phyloP scores from a whole-genome alignment of 2,113 vertebrate species.

The Galemys pyrenaicus region DNA sequence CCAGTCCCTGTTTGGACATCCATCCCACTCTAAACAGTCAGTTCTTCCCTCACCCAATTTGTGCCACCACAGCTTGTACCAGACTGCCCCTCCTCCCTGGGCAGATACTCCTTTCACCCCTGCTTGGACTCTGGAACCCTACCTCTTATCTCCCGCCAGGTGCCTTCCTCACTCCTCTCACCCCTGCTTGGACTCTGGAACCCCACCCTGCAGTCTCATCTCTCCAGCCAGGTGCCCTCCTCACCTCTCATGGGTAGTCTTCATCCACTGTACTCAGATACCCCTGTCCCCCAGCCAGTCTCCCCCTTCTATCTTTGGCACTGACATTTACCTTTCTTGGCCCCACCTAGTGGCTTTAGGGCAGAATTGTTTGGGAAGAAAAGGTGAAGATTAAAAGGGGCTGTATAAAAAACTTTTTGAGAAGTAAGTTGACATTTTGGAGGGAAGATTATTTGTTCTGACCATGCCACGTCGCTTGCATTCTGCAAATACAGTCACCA shows the following conservation, averaged over 20 bases:
- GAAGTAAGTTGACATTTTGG: not conserved
- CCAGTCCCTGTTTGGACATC: not conserved
- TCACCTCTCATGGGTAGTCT: not conserved
- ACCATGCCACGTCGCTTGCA: not conserved
- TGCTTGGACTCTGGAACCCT: no score
- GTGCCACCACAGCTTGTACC: not conserved
- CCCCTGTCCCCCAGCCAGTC: no score
- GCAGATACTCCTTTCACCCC: not conserved
- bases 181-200: no score
- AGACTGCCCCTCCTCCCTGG: not conserved
- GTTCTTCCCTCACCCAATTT: accelerated
- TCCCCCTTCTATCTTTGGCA: no score
- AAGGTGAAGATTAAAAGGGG: not conserved
- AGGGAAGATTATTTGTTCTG: not conserved
- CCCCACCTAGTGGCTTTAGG: not conserved
- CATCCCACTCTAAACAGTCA: not conserved
- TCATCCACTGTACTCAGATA: not conserved
- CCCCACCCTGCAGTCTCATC: not conserved
- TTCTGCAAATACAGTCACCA: not conserved
- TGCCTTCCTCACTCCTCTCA: no score
- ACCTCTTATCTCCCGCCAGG: no score
- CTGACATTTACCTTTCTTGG: accelerated
- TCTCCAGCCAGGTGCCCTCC: no score
- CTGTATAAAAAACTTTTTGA: not conserved
- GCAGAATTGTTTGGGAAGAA: not conserved